Base-by-base conservation (phyloP, 1,140 invertebrate species). In the Drosophila rufa region DNA sequence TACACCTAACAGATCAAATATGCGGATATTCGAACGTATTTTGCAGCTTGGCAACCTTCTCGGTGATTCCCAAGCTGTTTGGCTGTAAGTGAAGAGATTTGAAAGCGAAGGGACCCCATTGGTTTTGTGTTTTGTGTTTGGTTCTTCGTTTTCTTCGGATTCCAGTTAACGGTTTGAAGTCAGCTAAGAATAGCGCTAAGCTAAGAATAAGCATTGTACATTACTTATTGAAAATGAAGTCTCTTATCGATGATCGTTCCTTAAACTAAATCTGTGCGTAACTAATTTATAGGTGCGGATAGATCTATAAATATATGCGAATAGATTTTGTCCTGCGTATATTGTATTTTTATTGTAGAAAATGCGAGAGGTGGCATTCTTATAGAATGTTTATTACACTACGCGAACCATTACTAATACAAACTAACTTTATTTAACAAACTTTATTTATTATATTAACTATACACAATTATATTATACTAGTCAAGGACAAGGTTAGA, bases 161-260 rank as follows among this genome's bases (percentile, higher is more conserved):
- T 56, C 36, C 43, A 12, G 27, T 60, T 66, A 40, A 22, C 64
- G 40, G 51, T 73, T 73, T 43, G 43, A 60, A 73, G 70, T n/a
- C 53, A 46, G 36, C 55, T 50, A 73, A 47, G 55, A 9, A 43
- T 71, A 71, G 42, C 67, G 64, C 64, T 68, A 68, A 68, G 60
- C 50, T 86, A 79, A 81, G 60, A 68, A 69, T 90, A 89, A 79
- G 81, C 70, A 90, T 74, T 79, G 82, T 79, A 90, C 79, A 90
- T 84, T 75, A 90, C 75, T 82, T 75, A 91, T 75, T 73, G 67
- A 82, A 85, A 85, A 78, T 90, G 66, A 91, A 90, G 86, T 90
- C 85, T 90, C 85, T 90, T 90, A 90, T 90, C 85, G 85, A 90
- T 91, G 86, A 90, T 90, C 85, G 85, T 90, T 90, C 85, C 85